A percentile compares a stretch with the other conserved stretches of the same genome.
phyloP scores from a whole-genome alignment of 2,113 vertebrate species.

The Seriola quinqueradiata region DNA sequence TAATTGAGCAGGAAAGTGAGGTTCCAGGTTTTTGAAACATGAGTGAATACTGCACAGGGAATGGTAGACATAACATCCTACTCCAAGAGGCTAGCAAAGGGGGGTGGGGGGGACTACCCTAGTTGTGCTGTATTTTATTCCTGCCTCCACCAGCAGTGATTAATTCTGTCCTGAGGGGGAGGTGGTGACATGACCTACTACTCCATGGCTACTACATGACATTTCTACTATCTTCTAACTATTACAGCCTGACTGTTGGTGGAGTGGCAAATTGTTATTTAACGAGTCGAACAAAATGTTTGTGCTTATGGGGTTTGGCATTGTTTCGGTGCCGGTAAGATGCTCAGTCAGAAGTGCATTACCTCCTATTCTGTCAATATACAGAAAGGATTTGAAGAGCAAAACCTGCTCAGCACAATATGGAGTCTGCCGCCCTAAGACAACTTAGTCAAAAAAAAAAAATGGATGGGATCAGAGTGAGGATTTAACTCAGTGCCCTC shows the following conservation, averaged over 20 bases:
- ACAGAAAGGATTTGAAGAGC: neutral
- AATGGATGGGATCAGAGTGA: neutral
- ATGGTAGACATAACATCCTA: slow-evolving; percentile 66
- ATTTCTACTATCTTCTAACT: slow-evolving; percentile 48
- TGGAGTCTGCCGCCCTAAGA: neutral
- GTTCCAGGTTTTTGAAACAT: slow-evolving; percentile 51
- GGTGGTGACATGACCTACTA: slow-evolving; percentile 56
- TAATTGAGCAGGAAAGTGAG: slow-evolving; percentile 24
- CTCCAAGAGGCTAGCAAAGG: slow-evolving; percentile 21
- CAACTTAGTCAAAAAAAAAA: neutral
- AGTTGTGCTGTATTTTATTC: slow-evolving; percentile 33
- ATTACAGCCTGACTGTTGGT: slow-evolving; percentile 17
- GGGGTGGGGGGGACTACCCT: neutral
- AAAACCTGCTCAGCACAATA: neutral
- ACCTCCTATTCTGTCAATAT: neutral
- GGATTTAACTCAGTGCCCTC: no score
- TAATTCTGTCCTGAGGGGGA: slow-evolving; percentile 42
- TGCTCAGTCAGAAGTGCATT: neutral
- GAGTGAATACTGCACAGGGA: slow-evolving; percentile 44
- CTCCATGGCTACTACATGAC: slow-evolving; percentile 54
- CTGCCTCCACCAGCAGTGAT: slow-evolving; percentile 56
- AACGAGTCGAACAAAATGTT: no score
- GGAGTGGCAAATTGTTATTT: neutral
- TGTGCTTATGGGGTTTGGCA: neutral
- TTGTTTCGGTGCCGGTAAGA: neutral